phyloP scores from a whole-genome alignment of 2,113 vertebrate genomes.

The Quiscalus mexicanus region DNA sequence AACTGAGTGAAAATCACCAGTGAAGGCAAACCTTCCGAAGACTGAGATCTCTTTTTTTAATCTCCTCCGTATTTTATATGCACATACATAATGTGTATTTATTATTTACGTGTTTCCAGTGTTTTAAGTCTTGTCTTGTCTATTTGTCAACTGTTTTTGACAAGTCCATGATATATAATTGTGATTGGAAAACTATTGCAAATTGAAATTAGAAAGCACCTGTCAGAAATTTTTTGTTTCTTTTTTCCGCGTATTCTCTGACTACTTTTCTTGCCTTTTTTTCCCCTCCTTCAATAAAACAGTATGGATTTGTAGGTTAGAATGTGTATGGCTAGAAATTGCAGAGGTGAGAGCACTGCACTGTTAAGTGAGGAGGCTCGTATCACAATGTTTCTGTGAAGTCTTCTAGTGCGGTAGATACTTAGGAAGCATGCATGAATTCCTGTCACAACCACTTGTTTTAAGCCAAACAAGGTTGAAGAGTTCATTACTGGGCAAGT shows the following conservation, averaged over 20 bases:
- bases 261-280: background rate
- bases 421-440: background rate
- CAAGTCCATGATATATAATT: background rate
- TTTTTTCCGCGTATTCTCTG: rapidly evolving
- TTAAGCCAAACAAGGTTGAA: background rate
- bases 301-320: background rate
- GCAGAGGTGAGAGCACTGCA: background rate
- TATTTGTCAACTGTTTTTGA: constrained; percentile 62
- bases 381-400: background rate
- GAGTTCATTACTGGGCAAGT: background rate
- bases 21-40: constrained; percentile 51
- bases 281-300: background rate
- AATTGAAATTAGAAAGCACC: background rate
- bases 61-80: constrained; percentile 15
- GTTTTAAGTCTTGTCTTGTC: constrained; percentile 60
- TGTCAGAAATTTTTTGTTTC: background rate
- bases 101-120: constrained; percentile 56
- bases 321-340: background rate
- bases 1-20: constrained; percentile 50
- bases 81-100: background rate
- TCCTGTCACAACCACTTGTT: background rate
- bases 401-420: background rate
- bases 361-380: background rate
- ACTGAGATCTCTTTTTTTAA: background rate
- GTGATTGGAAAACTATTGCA: background rate